Base-by-base conservation (phyloP, 1,140 invertebrate species). In the Metaphire vulgaris region DNA sequence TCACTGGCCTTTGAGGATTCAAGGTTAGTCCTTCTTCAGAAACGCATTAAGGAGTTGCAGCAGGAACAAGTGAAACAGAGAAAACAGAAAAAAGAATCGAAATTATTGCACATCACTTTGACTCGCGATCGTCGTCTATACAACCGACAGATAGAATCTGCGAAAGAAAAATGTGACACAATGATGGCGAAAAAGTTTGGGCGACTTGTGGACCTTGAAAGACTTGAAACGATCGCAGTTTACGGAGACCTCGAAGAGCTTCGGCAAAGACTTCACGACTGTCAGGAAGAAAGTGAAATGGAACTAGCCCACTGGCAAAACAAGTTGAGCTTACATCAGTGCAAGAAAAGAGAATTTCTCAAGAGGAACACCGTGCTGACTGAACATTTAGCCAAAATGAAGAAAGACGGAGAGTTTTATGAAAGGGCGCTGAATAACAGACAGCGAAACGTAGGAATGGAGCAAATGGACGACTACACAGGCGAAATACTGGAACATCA, bases 1-100 rank as follows among this genome's bases (percentile, higher is more conserved):
- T 89, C 88, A 41, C 81, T 92, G 29, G 84, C 92, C 2, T 92
- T 92, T 80, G 89, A 90, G 79, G 89, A 88, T 72, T 80, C 82
- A 1, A 86, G 86, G 77, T 80, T 92, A 16, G 81, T 86, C 0
- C 81, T 87, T 28, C 83, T 92, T 0, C 89, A 90, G 56, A 84
- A 86, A 0, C 86, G 91, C 80, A 90, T 91, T 21, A 89, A 88
- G 67, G 87, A 91, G 81, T 82, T 92, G 2, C 86, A 91, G 76
- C 83, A 89, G n/a, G 91, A 92, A 80, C 90, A 90, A 34, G 79
- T 84, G 21, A 82, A 88, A 2, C 88, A 91, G 79, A 87, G 88
- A 76, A 87, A 86, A 75, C 89, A 89, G 89, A 80, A 88, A 87
- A 86, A 84, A 78, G 85, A 86, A 69, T 80, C 84, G 15, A 83